phyloP scores from a whole-genome alignment of 2,888 invertebrate genomes.

The Ophioninae sp. region DNA sequence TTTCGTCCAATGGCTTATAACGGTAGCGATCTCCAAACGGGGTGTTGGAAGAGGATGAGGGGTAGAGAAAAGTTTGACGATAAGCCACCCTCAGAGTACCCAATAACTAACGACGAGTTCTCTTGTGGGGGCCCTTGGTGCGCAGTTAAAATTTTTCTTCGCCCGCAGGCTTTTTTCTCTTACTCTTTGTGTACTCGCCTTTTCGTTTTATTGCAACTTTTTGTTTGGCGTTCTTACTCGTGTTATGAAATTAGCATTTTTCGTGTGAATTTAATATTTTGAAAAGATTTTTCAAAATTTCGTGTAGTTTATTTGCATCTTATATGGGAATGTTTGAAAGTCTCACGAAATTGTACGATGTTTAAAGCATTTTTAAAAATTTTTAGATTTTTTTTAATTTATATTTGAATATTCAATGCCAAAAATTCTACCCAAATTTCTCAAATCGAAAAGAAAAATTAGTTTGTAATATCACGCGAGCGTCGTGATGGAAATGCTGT shows the following conservation, averaged over 20 bases:
- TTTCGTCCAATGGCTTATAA: constrained; percentile 13
- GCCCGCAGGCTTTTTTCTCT: background rate
- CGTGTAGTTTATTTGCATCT: constrained; percentile 3
- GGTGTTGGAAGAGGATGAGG: background rate
- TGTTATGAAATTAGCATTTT: background rate
- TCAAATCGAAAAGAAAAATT: too few relatives aligned
- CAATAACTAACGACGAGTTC: constrained; percentile 25
- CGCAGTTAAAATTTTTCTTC: constrained; percentile 15
- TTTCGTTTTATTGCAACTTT: constrained; percentile 17
- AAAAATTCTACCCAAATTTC: too few relatives aligned
- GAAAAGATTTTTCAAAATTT: too few relatives aligned
- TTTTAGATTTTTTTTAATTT: too few relatives aligned
- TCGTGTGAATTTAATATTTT: too few relatives aligned
- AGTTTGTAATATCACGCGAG: too few relatives aligned
- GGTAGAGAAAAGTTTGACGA: constrained; percentile 40
- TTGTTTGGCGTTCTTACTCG: constrained; percentile 21
- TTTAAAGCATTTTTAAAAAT: too few relatives aligned
- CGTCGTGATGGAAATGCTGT: too few relatives aligned
- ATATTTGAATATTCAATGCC: too few relatives aligned
- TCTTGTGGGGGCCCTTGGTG: constrained; percentile 22
- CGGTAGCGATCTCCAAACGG: background rate
- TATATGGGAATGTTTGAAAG: background rate
- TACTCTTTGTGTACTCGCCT: background rate
- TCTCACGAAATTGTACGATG: background rate
- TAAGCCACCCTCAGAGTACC: constrained; percentile 30